A percentile compares a stretch with the other conserved stretches of the same genome.
Evolutionary conservation across 1,140 invertebrate species (phyloP).

Genomic region (Caenorhabditis briggsae): DNA sequence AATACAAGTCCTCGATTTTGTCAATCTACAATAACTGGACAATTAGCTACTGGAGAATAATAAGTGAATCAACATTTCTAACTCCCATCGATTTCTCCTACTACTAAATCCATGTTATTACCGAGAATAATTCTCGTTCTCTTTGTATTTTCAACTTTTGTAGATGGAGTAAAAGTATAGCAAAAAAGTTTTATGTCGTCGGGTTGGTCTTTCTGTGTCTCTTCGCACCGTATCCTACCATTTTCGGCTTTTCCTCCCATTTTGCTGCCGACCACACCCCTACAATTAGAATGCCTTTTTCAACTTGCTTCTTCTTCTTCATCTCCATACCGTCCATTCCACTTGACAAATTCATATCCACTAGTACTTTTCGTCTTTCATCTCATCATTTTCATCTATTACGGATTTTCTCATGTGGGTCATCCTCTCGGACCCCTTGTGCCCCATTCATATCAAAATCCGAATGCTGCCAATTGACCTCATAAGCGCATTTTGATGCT

Average conservation of each 20-base stretch:
- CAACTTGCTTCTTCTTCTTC: not conserved
- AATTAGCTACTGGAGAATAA: not conserved
- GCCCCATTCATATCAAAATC: slow-evolving; percentile 8
- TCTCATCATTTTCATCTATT: too few relatives aligned
- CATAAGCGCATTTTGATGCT: slow-evolving; percentile 50
- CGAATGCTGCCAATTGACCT: slow-evolving; percentile 47
- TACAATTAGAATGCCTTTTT: slow-evolving; percentile 41
- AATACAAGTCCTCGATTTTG: too few relatives aligned
- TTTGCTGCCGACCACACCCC: slow-evolving; percentile 22
- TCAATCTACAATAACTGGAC: too few relatives aligned
- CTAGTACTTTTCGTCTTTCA: slow-evolving; percentile 21
- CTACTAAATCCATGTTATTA: not conserved
- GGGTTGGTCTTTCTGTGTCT: not conserved
- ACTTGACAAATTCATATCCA: slow-evolving; percentile 32
- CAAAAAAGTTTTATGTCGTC: slow-evolving; percentile 44
- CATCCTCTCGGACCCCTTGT: not conserved
- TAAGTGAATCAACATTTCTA: not conserved
- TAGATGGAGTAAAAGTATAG: not conserved
- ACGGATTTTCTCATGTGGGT: not conserved
- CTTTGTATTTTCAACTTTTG: not conserved
- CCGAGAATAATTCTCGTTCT: not conserved
- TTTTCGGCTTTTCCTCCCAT: slow-evolving; percentile 30
- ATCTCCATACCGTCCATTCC: not conserved
- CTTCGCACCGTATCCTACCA: slow-evolving; percentile 30
- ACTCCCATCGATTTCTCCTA: too few relatives aligned